Conservation (phyloP, 2,797 vertebrate genomes). For the Acanthis flammea region DNA sequence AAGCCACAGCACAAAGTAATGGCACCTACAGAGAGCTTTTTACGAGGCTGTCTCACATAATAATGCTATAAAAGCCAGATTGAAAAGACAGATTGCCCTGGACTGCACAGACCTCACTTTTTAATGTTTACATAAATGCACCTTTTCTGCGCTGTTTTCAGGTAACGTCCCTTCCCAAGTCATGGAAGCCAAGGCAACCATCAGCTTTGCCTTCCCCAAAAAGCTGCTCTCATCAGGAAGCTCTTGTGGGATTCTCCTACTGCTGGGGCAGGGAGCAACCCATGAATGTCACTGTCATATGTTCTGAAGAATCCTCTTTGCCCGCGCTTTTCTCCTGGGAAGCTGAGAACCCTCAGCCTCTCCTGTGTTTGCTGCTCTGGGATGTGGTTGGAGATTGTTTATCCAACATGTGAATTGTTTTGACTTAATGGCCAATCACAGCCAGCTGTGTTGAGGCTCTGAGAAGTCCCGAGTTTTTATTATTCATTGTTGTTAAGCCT, state of each 20-base stretch:
- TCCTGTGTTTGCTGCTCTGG: too few relatives aligned
- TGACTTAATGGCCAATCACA: too few relatives aligned
- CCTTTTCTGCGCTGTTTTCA: not conserved
- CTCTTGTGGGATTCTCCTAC: not conserved
- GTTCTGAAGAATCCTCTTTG: too few relatives aligned
- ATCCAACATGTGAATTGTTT: too few relatives aligned
- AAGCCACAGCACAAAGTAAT: conserved; percentile 55
- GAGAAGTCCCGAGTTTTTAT: too few relatives aligned
- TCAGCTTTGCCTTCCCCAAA: not conserved
- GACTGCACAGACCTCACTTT: conserved; percentile 65
- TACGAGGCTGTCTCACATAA: conserved; percentile 66
- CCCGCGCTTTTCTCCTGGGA: too few relatives aligned
- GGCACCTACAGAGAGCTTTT: conserved; percentile 74
- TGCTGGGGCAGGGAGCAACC: not conserved
- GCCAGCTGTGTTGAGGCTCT: too few relatives aligned
- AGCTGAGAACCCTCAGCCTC: too few relatives aligned
- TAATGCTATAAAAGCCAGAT: conserved; percentile 65
- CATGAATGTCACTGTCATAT: too few relatives aligned
- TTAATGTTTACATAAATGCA: conserved; percentile 74
- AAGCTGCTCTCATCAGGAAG: not conserved
- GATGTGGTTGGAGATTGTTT: too few relatives aligned
- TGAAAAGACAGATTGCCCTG: conserved; percentile 68
- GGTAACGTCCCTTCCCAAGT: not conserved
- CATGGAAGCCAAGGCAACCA: not conserved
- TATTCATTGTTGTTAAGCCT: too few relatives aligned